phyloP scores from a whole-genome alignment of 2,113 vertebrate species.

The Centropristis striata region DNA sequence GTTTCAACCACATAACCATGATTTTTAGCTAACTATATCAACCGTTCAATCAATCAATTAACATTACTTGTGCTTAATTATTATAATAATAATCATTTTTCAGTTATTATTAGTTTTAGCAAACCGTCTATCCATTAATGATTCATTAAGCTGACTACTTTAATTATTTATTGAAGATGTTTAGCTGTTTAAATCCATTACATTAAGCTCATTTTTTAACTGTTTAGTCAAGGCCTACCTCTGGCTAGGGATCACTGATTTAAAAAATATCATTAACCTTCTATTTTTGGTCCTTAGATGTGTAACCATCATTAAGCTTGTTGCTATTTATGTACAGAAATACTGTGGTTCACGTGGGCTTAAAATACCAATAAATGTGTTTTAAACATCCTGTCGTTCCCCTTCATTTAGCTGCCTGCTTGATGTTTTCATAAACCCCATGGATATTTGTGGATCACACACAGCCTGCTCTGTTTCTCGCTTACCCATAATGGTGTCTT shows the following conservation, averaged over 20 bases:
- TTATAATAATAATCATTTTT: too few species aligned
- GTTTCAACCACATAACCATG: too few species aligned
- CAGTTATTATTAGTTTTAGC: too few species aligned
- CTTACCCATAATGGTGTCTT: background rate
- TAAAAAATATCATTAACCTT: background rate
- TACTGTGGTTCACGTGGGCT: slow-evolving; percentile 14
- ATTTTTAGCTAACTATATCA: too few species aligned
- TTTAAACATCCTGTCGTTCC: slow-evolving; percentile 9
- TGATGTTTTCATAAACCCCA: background rate
- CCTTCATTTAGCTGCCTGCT: slow-evolving; percentile 35
- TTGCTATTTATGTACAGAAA: slow-evolving; percentile 19
- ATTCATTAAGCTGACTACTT: too few species aligned
- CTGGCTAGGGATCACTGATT: background rate
- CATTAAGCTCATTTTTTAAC: too few species aligned
- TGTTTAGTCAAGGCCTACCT: too few species aligned
- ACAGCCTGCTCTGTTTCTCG: slow-evolving; percentile 14
- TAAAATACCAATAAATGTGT: slow-evolving; percentile 53
- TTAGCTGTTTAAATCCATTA: too few species aligned
- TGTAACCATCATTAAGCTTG: slow-evolving; percentile 9
- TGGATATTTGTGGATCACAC: slow-evolving; percentile 6
- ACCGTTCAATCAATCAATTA: too few species aligned
- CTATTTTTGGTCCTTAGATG: background rate
- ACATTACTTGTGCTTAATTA: too few species aligned
- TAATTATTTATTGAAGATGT: too few species aligned
- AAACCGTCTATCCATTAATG: too few species aligned